Evolutionary conservation across 2,888 invertebrate genomes (phyloP).

Genomic region (Macrosoma leucophasiata): DNA sequence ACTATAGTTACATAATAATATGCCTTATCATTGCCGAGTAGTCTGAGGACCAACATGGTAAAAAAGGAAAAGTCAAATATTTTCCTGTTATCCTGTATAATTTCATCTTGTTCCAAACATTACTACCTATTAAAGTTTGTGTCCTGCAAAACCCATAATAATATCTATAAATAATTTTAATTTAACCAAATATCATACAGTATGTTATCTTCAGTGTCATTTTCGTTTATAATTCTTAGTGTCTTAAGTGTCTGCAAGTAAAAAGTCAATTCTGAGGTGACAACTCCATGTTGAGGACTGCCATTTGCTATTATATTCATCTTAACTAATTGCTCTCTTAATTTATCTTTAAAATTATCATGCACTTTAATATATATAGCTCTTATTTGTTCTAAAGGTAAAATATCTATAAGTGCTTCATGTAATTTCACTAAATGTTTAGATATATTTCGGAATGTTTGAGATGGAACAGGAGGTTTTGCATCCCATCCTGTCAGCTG

Average conservation of each 20-base stretch:
- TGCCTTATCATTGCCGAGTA: no score
- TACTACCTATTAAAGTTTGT: constrained; percentile 6
- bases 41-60: no score
- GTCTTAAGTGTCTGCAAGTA: constrained; percentile 91
- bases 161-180: constrained; percentile 37
- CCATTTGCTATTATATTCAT: constrained; percentile 96
- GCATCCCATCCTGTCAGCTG: constrained; percentile 94
- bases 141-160: background rate
- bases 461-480: constrained; percentile 95
- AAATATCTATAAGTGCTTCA: constrained; percentile 90
- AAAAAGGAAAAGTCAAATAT: no score
- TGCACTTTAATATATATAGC: constrained; percentile 86
- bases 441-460: constrained; percentile 89
- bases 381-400: constrained; percentile 87
- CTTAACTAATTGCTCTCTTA: constrained; percentile 87
- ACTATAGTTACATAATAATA: no score
- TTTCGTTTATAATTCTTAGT: constrained; percentile 83
- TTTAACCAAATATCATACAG: constrained; percentile 90
- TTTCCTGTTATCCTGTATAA: no score
- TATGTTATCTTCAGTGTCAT: constrained; percentile 83
- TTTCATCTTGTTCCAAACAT: no score
- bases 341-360: constrained; percentile 89
- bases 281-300: constrained; percentile 96
- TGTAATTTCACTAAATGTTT: constrained; percentile 93
- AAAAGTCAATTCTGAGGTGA: constrained; percentile 94